These are phyloP conservation scores for Gasterosteus nipponicus DNA, from an alignment of 2,113 vertebrate genomes.

Conservation along the genomic window DNA sequence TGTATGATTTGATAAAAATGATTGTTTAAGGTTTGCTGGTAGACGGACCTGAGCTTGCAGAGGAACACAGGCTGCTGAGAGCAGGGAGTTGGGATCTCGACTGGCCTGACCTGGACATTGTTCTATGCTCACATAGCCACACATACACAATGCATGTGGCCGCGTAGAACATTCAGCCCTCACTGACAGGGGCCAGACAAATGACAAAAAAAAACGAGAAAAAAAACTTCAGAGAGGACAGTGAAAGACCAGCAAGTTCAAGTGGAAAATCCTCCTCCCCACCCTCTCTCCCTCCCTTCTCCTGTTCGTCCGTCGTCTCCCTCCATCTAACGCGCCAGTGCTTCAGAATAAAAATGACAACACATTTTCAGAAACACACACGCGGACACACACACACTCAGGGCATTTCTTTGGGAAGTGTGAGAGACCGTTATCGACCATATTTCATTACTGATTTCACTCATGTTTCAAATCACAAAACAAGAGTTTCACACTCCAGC, in stretches of 20 bases:
- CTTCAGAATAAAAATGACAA: slow-evolving; percentile 87
- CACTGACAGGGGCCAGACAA: slow-evolving; percentile 77
- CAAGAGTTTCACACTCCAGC: slow-evolving; percentile 86
- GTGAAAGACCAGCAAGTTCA: slow-evolving; percentile 79
- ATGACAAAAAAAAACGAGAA: slow-evolving; percentile 64
- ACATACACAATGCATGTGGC: slow-evolving; percentile 29
- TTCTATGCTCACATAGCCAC: not conserved
- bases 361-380: slow-evolving; percentile 80
- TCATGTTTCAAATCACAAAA: slow-evolving; percentile 90
- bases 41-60: not conserved
- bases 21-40: not conserved
- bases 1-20: slow-evolving; percentile 6
- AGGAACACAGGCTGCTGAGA: not conserved
- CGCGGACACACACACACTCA: slow-evolving; percentile 55
- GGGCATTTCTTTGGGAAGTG: slow-evolving; percentile 75
- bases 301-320: slow-evolving; percentile 50
- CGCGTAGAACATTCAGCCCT: slow-evolving; percentile 40
- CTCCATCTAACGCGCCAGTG: slow-evolving; percentile 85
- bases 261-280: slow-evolving; percentile 76
- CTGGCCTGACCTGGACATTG: slow-evolving; percentile 40
- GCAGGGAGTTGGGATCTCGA: slow-evolving; percentile 4
- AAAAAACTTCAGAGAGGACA: slow-evolving; percentile 70
- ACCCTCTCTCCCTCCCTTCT: slow-evolving; percentile 31
- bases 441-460: slow-evolving; percentile 89
- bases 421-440: slow-evolving; percentile 83